A percentile compares a stretch with the other conserved stretches of the same genome.
Conservation (phyloP, 2,113 vertebrate species). For the Urocynchramus pylzowi region DNA sequence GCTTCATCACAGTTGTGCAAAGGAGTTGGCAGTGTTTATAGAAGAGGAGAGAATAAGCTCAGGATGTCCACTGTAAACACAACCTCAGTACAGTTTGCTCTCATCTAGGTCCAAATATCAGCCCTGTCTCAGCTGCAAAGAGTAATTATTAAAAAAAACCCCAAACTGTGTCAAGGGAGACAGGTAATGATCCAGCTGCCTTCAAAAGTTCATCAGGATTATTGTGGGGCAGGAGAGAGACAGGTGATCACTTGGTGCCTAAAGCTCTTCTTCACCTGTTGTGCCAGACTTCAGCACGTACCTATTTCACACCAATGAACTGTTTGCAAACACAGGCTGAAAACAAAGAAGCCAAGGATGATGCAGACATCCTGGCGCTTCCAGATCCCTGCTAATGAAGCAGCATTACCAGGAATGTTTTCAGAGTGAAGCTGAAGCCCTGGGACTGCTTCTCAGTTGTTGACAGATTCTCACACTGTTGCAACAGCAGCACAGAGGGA, state of each 20-base stretch:
- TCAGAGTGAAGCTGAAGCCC: background rate
- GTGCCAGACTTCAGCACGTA: background rate
- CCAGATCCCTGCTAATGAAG: slow-evolving; percentile 20
- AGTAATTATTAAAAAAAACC: background rate
- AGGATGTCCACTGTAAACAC: background rate
- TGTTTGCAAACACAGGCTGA: background rate
- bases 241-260: background rate
- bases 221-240: background rate
- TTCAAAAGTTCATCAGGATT: background rate
- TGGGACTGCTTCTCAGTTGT: background rate
- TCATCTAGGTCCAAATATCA: background rate
- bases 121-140: background rate
- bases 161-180: background rate
- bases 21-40: background rate
- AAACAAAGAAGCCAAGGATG: background rate
- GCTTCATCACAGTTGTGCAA: background rate
- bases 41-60: background rate
- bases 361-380: background rate
- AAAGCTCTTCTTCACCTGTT: background rate
- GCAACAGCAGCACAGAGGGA: background rate
- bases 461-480: background rate
- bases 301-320: background rate
- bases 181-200: background rate
- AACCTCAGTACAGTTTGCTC: background rate
- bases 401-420: background rate